Percentiles rank a stretch among this genome's conserved stretches.
These are phyloP conservation scores for Eubasilissa regina DNA, from an alignment of 1,140 invertebrate genomes.

Conservation along the genomic window DNA sequence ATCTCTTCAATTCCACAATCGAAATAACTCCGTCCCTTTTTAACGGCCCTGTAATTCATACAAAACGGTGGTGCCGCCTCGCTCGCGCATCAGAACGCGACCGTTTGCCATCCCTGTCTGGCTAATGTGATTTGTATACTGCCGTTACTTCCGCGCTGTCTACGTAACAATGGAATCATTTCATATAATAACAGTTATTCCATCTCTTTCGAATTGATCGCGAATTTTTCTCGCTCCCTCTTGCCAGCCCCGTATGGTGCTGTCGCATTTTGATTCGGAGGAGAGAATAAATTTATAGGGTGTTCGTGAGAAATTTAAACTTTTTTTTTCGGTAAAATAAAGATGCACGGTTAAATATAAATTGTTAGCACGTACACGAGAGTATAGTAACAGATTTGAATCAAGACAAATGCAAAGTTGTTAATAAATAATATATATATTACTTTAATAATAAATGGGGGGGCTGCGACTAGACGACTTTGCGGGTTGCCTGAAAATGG, in stretches of 20 bases:
- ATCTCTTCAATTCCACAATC: constrained; percentile 6
- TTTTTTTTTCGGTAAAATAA: no score
- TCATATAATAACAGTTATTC: constrained; percentile 38
- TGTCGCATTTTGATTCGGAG: not conserved
- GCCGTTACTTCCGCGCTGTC: constrained; percentile 6
- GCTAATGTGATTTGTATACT: constrained; percentile 18
- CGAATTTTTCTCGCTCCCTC: not conserved
- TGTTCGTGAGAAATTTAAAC: no score
- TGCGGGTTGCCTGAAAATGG: no score
- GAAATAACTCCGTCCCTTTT: constrained; percentile 21
- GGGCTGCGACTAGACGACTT: no score
- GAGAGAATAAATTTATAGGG: not conserved
- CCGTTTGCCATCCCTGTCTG: not conserved
- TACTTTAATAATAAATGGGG: no score
- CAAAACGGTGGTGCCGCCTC: not conserved
- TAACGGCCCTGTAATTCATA: constrained; percentile 27
- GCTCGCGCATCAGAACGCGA: not conserved
- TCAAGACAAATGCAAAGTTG: no score
- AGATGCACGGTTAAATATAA: no score
- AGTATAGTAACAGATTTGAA: no score
- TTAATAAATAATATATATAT: no score
- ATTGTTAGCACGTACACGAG: no score
- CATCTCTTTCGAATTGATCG: constrained; percentile 40
- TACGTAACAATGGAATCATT: constrained; percentile 38
- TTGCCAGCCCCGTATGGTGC: not conserved